phyloP scores from a whole-genome alignment of 1,140 invertebrate species.

The Danaus plexippus region DNA sequence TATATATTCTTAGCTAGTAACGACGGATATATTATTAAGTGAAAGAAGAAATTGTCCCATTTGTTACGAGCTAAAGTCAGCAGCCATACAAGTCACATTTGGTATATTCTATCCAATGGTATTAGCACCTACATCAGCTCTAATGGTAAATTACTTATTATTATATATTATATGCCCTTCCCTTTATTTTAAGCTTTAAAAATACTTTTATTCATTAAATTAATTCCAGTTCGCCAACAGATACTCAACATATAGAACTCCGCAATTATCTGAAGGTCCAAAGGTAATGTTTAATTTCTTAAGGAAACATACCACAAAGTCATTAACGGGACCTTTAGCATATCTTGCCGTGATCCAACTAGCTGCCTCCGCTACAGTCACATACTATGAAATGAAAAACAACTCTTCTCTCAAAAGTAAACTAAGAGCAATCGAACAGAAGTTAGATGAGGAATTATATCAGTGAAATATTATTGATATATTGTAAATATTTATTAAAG shows the following conservation, averaged over 20 bases:
- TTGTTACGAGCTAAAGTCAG: slow-evolving; percentile 66
- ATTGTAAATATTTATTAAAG: not conserved
- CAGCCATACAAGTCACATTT: slow-evolving; percentile 36
- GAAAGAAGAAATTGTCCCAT: slow-evolving; percentile 53
- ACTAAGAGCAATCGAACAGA: slow-evolving; percentile 43
- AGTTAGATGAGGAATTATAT: slow-evolving; percentile 21
- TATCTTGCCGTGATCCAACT: slow-evolving; percentile 31
- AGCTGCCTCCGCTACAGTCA: slow-evolving; percentile 41
- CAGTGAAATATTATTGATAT: slow-evolving; percentile 7
- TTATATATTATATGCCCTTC: no score
- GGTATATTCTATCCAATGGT: slow-evolving; percentile 64
- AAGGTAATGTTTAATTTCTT: slow-evolving; percentile 51
- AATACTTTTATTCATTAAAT: not conserved
- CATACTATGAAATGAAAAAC: slow-evolving; percentile 61
- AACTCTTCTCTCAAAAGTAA: slow-evolving; percentile 39
- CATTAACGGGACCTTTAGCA: slow-evolving; percentile 32
- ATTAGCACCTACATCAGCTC: slow-evolving; percentile 50
- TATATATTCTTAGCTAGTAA: slow-evolving; percentile 49
- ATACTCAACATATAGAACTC: slow-evolving; percentile 53
- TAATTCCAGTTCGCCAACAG: slow-evolving; percentile 63
- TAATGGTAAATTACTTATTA: slow-evolving; percentile 57
- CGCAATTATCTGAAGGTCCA: slow-evolving; percentile 42
- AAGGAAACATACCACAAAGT: slow-evolving; percentile 37
- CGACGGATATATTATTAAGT: slow-evolving; percentile 55
- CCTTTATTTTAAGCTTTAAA: no score